Base-by-base conservation (phyloP, 2,797 vertebrate species). In the Poeciliopsis paucimaculata region DNA sequence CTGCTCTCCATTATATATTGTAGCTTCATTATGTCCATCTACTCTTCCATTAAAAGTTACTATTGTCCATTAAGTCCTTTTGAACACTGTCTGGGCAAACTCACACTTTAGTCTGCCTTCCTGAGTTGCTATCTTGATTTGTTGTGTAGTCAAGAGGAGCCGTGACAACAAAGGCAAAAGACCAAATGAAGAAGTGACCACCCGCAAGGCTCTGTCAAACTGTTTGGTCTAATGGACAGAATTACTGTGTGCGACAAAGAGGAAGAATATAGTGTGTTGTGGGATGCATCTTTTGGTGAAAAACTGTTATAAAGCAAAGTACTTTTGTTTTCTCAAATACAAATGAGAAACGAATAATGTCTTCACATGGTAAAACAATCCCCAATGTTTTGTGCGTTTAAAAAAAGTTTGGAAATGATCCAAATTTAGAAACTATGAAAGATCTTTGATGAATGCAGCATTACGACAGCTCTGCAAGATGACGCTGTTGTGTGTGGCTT, bases 171-270 rank as follows among this genome's bases (percentile, higher is more conserved):
- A 88, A 85, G 87, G 86, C 82, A 91, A 87, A 84, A 87, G 77
- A 84, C 73, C 82, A 53, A 34, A 76, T 77, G 84, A 88, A 90
- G 84, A 77, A 91, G 82, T 92, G 93, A 87, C 91, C 90, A 91
- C 91, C 93, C 91, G 91, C 84, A 77, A 87, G 80, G 90, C 86
- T 94, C 93, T 94, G 90, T 91, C 77, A 87, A 83, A 92, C 86
- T 90, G 82, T 89, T 81, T 85, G 82, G 88, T 86, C 88, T 76
- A 72, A 75, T 1, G 51, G 86, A 91, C 89, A 84, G 84, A 87
- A 75, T 45, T 28, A 23, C 12, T 20, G 5, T 1, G 36, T 39
- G 26, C 41, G 76, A 53, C 26, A 28, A 34, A 68, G 46, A 53
- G 76, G 46, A 23, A 16, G 68, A 23, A 16, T 51, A n/a, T 68